A percentile compares a stretch with the other conserved stretches of the same genome.
Evolutionary conservation across 2,113 vertebrate species (phyloP).

Genomic region (Prochilodus magdalenae): DNA sequence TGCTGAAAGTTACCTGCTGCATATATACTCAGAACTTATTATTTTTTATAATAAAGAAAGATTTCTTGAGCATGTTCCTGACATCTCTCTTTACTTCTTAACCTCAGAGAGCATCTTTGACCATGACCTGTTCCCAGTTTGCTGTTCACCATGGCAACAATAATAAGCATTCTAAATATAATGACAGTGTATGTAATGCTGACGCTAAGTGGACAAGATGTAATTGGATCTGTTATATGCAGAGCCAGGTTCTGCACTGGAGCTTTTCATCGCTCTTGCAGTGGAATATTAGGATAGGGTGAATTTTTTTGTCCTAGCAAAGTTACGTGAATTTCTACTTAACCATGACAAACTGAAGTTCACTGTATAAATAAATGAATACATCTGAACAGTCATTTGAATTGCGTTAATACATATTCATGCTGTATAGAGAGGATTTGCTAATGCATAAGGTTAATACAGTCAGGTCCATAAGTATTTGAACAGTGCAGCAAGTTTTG

Average conservation of each 20-base stretch:
- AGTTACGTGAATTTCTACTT: not conserved
- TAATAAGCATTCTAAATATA: conserved; percentile 41
- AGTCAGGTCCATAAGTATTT: too few relatives aligned
- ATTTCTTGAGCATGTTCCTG: not conserved
- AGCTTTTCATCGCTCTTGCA: not conserved
- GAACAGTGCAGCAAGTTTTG: too few relatives aligned
- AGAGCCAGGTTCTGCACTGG: not conserved
- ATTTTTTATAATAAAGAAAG: too few relatives aligned
- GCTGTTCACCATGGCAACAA: conserved; percentile 44
- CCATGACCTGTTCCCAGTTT: not conserved
- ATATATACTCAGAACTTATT: too few relatives aligned
- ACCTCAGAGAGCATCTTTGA: conserved; percentile 20
- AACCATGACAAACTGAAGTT: not conserved
- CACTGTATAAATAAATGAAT: conserved; percentile 11
- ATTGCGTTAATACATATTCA: too few relatives aligned
- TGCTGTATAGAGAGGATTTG: too few relatives aligned
- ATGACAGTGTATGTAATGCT: conserved; percentile 3
- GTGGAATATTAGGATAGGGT: not conserved
- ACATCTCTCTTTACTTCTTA: conserved; percentile 16
- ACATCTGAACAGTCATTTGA: not conserved
- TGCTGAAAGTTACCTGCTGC: too few relatives aligned
- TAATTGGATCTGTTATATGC: not conserved
- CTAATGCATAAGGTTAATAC: too few relatives aligned
- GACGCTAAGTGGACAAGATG: not conserved
- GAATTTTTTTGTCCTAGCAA: not conserved